Base-by-base conservation (phyloP, 2,888 invertebrate species). In the Neocrepidodera transversa region DNA sequence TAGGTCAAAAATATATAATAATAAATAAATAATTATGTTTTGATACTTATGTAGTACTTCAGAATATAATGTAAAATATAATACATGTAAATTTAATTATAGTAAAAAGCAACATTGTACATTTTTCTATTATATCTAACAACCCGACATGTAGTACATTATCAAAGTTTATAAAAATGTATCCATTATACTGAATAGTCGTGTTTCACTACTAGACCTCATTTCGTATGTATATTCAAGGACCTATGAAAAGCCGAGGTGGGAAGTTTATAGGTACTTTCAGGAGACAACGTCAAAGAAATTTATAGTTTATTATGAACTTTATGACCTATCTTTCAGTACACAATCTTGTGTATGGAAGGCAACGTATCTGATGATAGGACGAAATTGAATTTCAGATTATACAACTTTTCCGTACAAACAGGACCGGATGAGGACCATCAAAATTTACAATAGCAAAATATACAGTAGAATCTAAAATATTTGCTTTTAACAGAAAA, bases 251-350 rank as follows among this genome's bases (percentile, higher is more conserved):
- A 51, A 38, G 43, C 32, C 53, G 43, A 45, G 43, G 53, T 43
- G 43, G 53, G 16, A 53, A 45, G 45, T 54, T 54, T 54, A 54
- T 54, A 20, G 53, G 35, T 35, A 45, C 53, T 54, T 54, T 36
- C 45, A 26, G 10, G 36, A 54, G 45, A 54, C 53, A 45, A 54
- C 43, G 16, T 54, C 53, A 54, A 54, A 45, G 45, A 35, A 54
- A 54, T 54, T 54, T 54, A 54, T 54, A 35, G 53, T 54, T 45
- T 54, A 54, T 54, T 36, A 54, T 54, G 53, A 35, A 54, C 53
- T 54, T 54, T 54, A 54, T 36, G 36, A 30, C 45, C 45, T 45
- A 54, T 54, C 45, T 42, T 45, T 45, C 36, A 54, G 26, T 45
- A 36, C 45, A 52, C 42, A 42, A 45, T 35, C 45, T 45, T 35